A percentile compares a stretch with the other conserved stretches of the same genome.
Evolutionary conservation across 2,888 invertebrate genomes (phyloP).

Genomic region (Strigamia maritima): DNA sequence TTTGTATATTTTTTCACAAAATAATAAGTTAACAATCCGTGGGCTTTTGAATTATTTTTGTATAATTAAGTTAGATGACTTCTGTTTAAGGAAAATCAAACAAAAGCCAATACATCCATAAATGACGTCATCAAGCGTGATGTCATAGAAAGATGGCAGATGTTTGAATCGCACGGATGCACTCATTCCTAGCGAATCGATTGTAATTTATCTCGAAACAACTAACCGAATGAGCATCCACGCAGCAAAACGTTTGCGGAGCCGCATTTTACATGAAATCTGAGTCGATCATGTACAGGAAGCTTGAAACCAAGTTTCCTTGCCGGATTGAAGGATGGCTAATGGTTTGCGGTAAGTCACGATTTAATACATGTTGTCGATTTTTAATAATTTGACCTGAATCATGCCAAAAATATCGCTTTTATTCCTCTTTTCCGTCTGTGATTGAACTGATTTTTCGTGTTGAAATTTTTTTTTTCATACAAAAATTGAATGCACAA

Average conservation of each 20-base stretch:
- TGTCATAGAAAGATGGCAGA: constrained; percentile 23
- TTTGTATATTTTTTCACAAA: not conserved
- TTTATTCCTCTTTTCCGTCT: not conserved
- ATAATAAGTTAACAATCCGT: not conserved
- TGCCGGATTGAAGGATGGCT: constrained; percentile 62
- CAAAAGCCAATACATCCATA: not conserved
- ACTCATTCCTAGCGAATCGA: not conserved
- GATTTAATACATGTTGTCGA: constrained; percentile 12
- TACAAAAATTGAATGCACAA: not conserved
- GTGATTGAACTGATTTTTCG: not conserved
- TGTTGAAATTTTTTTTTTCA: not conserved
- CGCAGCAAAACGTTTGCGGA: not conserved
- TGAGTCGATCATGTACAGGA: constrained; percentile 12
- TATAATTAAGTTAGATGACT: not conserved
- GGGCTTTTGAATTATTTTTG: not conserved
- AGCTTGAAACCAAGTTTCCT: constrained; percentile 53
- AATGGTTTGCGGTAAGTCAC: constrained; percentile 59
- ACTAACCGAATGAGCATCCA: not conserved
- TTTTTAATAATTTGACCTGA: constrained; percentile 19
- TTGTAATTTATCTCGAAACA: not conserved
- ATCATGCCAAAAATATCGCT: not conserved
- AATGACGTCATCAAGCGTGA: not conserved
- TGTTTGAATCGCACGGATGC: constrained; percentile 31
- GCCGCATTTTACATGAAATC: not conserved
- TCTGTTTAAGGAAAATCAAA: not conserved